Percentiles rank a stretch among this genome's conserved stretches.
Evolutionary conservation across 2,888 invertebrate species (phyloP).

Genomic region (Phrixothrix hirtus): DNA sequence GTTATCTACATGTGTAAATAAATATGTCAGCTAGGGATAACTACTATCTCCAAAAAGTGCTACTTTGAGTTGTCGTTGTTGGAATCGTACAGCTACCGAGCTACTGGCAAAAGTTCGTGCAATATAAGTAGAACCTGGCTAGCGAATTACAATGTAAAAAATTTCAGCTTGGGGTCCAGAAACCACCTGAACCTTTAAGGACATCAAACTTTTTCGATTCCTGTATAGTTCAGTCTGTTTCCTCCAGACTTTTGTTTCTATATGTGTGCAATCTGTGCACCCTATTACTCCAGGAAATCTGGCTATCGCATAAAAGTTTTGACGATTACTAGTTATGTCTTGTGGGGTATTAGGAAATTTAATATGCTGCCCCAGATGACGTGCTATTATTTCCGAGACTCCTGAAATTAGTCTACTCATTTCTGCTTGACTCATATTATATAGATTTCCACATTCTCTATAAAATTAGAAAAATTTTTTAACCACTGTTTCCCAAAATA

Average conservation of each 20-base stretch:
- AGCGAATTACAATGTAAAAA: slow-evolving; percentile 23
- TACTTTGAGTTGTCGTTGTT: no score
- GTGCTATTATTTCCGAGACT: neutral
- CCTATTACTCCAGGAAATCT: slow-evolving; percentile 18
- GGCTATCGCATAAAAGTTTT: slow-evolving; percentile 3
- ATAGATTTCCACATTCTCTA: no score
- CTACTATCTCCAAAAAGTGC: no score
- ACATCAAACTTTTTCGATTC: slow-evolving; percentile 19
- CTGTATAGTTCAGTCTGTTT: slow-evolving; percentile 7
- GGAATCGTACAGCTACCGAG: no score
- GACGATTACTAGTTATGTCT: neutral
- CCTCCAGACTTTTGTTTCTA: slow-evolving; percentile 18
- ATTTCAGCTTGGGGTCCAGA: slow-evolving; percentile 21
- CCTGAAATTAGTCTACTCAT: neutral
- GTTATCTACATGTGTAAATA: no score
- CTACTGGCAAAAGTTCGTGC: slow-evolving; percentile 21
- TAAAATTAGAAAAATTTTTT: no score
- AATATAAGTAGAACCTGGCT: slow-evolving; percentile 30
- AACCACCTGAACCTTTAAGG: slow-evolving; percentile 28
- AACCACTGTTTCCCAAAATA: no score
- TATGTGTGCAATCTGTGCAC: slow-evolving; percentile 21
- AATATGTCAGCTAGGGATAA: no score
- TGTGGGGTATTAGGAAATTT: neutral
- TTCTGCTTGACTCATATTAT: neutral
- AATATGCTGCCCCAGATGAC: neutral